A percentile compares a stretch with the other conserved stretches of the same genome.
Evolutionary conservation across 2,113 vertebrate species (phyloP).

Genomic region (Poeciliopsis prolifica): DNA sequence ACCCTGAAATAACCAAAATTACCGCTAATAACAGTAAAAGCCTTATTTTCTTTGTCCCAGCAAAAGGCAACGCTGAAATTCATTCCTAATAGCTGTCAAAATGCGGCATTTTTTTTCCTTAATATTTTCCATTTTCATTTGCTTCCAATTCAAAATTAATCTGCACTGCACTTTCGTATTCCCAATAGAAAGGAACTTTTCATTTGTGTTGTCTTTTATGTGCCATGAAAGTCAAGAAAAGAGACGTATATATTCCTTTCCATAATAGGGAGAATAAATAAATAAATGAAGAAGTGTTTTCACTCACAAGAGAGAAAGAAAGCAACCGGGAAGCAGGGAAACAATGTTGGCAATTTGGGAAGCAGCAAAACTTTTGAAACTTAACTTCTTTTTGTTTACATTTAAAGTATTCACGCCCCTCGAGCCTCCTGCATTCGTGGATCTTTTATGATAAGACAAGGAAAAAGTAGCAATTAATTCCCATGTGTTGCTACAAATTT

Average conservation of each 20-base stretch:
- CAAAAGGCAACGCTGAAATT: conserved; percentile 36
- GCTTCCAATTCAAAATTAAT: conserved; percentile 61
- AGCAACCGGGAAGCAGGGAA: background rate
- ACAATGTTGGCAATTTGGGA: conserved; percentile 12
- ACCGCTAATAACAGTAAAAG: conserved; percentile 63
- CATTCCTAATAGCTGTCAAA: conserved; percentile 44
- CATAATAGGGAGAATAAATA: conserved; percentile 10
- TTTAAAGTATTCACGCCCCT: background rate
- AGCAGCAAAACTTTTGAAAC: background rate
- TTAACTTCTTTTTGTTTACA: conserved; percentile 2
- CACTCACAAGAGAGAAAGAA: background rate
- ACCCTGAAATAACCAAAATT: conserved; percentile 52
- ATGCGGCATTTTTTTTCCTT: conserved; percentile 40
- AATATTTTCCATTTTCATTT: conserved; percentile 73
- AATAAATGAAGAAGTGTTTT: conserved; percentile 23
- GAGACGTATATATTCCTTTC: conserved; percentile 29
- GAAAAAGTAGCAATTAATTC: too few species aligned
- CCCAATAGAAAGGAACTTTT: conserved; percentile 39
- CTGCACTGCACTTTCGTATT: conserved; percentile 51
- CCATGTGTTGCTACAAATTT: too few species aligned
- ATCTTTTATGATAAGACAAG: too few species aligned
- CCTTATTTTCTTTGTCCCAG: conserved; percentile 50
- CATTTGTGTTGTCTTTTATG: conserved; percentile 52
- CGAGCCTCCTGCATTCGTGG: background rate
- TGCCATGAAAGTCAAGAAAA: conserved; percentile 42